Evolutionary conservation across 2,113 vertebrate genomes (phyloP).

Genomic region (Aplodontia rufa): DNA sequence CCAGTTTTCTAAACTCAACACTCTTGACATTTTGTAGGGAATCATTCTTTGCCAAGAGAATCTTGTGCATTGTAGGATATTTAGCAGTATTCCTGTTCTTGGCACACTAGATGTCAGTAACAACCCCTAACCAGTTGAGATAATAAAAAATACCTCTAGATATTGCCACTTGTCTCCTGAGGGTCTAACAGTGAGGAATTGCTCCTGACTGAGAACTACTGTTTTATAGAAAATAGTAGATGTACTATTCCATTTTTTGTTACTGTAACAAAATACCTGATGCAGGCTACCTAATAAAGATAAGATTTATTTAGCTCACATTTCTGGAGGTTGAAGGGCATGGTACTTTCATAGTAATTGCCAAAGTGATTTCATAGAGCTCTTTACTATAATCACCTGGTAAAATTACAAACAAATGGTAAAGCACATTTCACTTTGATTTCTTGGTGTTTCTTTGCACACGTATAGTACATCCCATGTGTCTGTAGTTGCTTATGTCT

Average conservation of each 20-base stretch:
- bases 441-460: rapidly evolving
- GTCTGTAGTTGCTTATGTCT: rapidly evolving
- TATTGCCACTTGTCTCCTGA: rapidly evolving
- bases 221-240: rapidly evolving
- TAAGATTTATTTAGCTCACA: not conserved
- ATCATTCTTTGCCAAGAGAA: not conserved
- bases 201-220: too few relatives aligned
- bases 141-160: not conserved
- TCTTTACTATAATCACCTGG: not conserved
- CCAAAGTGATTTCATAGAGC: rapidly evolving
- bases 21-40: not conserved
- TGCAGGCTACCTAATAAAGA: not conserved
- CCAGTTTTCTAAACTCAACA: rapidly evolving
- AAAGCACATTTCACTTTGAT: rapidly evolving
- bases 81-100: not conserved
- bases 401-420: rapidly evolving
- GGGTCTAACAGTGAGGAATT: rapidly evolving
- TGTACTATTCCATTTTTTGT: not conserved
- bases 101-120: rapidly evolving
- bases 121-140: not conserved
- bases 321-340: not conserved
- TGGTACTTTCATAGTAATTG: too few relatives aligned
- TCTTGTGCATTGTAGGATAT: rapidly evolving
- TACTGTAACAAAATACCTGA: not conserved
- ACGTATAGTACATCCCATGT: rapidly evolving